These are phyloP conservation scores for Allobates femoralis DNA, from an alignment of 2,797 vertebrate genomes.

Conservation along the genomic window DNA sequence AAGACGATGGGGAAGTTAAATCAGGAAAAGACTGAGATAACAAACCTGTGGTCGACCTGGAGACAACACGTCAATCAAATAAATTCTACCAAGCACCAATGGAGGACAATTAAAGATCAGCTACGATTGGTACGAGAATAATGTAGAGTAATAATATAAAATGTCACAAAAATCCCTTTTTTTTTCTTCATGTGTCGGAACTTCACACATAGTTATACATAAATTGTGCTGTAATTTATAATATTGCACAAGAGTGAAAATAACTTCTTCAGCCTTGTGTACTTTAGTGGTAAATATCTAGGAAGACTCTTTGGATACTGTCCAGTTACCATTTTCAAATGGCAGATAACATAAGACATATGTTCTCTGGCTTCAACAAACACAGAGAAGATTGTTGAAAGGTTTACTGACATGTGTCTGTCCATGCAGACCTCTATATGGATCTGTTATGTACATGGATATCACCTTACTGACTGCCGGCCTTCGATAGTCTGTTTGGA, in stretches of 20 bases:
- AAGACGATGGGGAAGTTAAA: constrained; percentile 73
- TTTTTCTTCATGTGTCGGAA: background rate
- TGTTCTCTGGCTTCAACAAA: background rate
- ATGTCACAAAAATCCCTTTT: background rate
- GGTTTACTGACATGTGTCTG: constrained; percentile 1
- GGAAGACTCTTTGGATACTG: no score
- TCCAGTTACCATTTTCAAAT: background rate
- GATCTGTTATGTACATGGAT: background rate
- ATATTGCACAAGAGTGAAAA: background rate
- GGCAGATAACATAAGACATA: background rate
- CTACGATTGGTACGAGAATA: constrained; percentile 75
- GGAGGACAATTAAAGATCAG: constrained; percentile 81
- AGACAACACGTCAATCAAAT: constrained; percentile 74
- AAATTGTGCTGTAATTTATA: background rate
- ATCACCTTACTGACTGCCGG: background rate
- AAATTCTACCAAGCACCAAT: constrained; percentile 76
- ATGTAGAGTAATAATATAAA: background rate
- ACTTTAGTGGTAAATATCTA: background rate
- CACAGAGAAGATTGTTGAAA: background rate
- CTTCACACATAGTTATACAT: background rate
- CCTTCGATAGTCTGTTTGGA: background rate
- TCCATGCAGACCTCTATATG: background rate
- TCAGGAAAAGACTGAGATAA: constrained; percentile 78
- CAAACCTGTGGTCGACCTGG: constrained; percentile 73
- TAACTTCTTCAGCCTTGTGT: no score